A percentile compares a stretch with the other conserved stretches of the same genome.
Conservation (phyloP, 2,113 vertebrate species). For the Chunga burmeisteri region DNA sequence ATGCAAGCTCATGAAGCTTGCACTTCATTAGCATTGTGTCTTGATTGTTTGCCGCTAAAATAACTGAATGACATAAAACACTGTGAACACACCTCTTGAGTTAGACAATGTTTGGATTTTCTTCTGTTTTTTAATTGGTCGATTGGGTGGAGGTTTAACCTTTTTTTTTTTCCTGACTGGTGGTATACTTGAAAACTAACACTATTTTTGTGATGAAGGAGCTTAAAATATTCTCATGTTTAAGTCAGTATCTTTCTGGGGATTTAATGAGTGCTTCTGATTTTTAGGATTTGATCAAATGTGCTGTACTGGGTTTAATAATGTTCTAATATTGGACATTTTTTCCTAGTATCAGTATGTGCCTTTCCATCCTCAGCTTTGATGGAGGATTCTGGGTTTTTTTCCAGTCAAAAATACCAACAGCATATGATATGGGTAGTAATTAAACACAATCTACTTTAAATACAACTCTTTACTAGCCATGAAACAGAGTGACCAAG, state of each 20-base stretch:
- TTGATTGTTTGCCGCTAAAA: neutral
- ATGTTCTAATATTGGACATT: no score
- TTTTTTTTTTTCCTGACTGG: no score
- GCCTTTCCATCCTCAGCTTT: neutral
- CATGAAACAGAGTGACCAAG: neutral
- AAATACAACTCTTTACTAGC: neutral
- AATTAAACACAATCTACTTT: neutral
- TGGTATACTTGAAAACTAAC: neutral
- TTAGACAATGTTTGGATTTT: neutral
- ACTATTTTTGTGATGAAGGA: neutral
- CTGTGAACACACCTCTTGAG: neutral
- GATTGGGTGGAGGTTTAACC: neutral
- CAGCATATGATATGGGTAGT: neutral
- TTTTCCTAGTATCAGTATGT: neutral
- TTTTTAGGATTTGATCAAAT: neutral
- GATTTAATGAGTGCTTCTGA: neutral
- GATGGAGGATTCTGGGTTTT: neutral
- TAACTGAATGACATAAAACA: neutral
- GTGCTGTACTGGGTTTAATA: neutral
- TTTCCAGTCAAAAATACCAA: neutral
- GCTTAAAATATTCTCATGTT: neutral
- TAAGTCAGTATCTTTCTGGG: neutral
- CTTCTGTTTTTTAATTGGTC: neutral
- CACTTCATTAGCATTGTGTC: neutral
- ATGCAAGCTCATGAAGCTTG: neutral